Evolutionary conservation across 1,140 invertebrate species (phyloP), one percentile per base, ranked within the genome.

Genomic region (Hirudo medicinalis): DNA sequence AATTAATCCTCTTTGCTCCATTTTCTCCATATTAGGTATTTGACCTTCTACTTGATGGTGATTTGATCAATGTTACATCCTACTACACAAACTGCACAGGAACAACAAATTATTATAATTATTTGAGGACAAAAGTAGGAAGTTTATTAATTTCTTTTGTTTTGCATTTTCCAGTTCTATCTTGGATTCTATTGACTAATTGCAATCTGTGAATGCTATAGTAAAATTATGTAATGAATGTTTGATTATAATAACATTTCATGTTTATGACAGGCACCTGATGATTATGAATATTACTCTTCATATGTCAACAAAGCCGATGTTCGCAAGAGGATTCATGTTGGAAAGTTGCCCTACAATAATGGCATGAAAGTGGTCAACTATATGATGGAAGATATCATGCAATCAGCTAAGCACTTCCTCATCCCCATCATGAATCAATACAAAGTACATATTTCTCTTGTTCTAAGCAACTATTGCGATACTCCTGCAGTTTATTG

Each of bases 71-170:
- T 72, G 80, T 83, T 5, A 84, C 86, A 36, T 88, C 89, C 0
- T 84, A 80, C 20, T 93, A 91, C 76, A 86, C 85, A 75, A 92
- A 92, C 77, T 82, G 88, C 57, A 92, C 91, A 8, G 90, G 90
- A 0, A 89, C 87, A 71, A 83, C 85, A 57, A 87, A 86, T 78
- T 91, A 91, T 77, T 92, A 88, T 76, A 93, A 94, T 79, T 92
- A 87, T 76, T 78, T 93, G 0, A 81, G 86, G 13, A 83, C 85
- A 17, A 57, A 57, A 20, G 72, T 67, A 25, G 53, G n/a, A 49
- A 49, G 15, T 17, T 49, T 49, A 49, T 49, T 2, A 49, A 49
- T 15, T 49, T 40, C 11, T 60, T 5, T 68, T 69, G 20, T 69
- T 69, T 69, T 43, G 15, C 25, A 29, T 27, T 43, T 69, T 49